Base-by-base conservation (phyloP, 2,797 vertebrate species). In the Gymnodraco acuticeps region DNA sequence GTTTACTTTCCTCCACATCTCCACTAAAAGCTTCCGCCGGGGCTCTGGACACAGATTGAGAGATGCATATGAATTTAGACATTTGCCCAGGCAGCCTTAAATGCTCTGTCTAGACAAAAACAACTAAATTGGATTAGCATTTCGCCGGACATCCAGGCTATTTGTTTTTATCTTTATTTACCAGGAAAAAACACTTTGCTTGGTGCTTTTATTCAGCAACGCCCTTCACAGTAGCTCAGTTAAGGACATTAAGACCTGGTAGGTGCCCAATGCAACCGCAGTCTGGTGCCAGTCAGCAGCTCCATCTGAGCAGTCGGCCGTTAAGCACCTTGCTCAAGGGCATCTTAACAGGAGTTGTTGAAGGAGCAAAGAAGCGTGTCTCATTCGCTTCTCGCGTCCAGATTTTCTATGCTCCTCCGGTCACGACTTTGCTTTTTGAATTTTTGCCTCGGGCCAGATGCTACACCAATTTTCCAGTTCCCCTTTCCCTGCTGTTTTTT, bases 321-420 rank as follows among this genome's bases (percentile, higher is more conserved):
- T 75, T 70, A 83, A 88, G 78, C 71, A 64, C 76, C 83, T 88
- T 81, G 89, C 85, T 89, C 85, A 79, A 88, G 89, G 90, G 86
- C 85, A 69, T 88, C 77, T 85, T 80, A 71, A 70, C 74, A 16
- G 54, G 59, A 76, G 70, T 47, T 65, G 64, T 51, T 75, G 74
- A 71, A 58, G 23, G 56, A 67, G 60, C 70, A 66, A 33, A 78
- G 71, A 71, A 77, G 42, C 46, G 58, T 27, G 64, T 84, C 84
- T 83, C 67, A 65, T 78, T 75, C 59, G 17, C 77, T 78, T 78
- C 50, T 59, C 10, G 13, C 14, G 19, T 76, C 80, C 74, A 81
- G 64, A 77, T 79, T 83, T 64, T 79, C 15, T 64, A 74, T 50
- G 23, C 73, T 81, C 33, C 31, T 58, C n/a, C 1, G 2, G 80